Evolutionary conservation across 2,888 invertebrate species (phyloP), one percentile per base, ranked within the genome.

Genomic region (Keiferia lycopersicella): DNA sequence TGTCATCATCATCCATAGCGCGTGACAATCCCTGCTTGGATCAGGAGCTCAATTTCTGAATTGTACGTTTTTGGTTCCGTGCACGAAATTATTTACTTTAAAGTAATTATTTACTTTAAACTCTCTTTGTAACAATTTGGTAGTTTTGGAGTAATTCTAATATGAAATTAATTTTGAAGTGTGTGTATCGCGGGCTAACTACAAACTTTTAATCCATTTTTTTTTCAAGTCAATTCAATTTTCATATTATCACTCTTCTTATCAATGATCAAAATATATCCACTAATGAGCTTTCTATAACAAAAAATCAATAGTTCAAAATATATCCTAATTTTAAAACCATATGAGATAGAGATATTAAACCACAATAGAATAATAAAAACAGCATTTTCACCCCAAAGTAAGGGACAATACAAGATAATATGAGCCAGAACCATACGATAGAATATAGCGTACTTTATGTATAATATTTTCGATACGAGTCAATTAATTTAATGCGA

Each of bases 371-470:
- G 16, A n/a, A n/a, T 56, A 56, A 30, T 1, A 34, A 56, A 30
- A 6, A 56, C 12, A 14, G 22, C n/a, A 22, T 30, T 56, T 30
- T 26, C 30, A 56, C 56, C 56, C 56, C 56, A 56, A 0, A 20
- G 22, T 34, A 14, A 56, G 30, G 34, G 56, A 56, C 56, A 30
- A 56, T 56, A 56, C 26, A 30, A 7, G n/a, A 30, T 22, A 56
- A 30, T 22, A 56, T 56, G 34, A 56, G 30, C 56, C 56, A n/a
- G n/a, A n/a, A n/a, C n/a, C n/a, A n/a, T 56, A 56, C 12, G 3
- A 56, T n/a, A 56, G 6, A 34, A n/a, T 56, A 56, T 30, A 16
- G n/a, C 8, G 12, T 34, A 34, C 34, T 26, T 56, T 20, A 20
- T 18, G 16, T 50, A 50, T 50, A 20, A 50, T 20, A 50, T 18